phyloP scores from a whole-genome alignment of 1,140 invertebrate species.

The Wasmannia auropunctata region DNA sequence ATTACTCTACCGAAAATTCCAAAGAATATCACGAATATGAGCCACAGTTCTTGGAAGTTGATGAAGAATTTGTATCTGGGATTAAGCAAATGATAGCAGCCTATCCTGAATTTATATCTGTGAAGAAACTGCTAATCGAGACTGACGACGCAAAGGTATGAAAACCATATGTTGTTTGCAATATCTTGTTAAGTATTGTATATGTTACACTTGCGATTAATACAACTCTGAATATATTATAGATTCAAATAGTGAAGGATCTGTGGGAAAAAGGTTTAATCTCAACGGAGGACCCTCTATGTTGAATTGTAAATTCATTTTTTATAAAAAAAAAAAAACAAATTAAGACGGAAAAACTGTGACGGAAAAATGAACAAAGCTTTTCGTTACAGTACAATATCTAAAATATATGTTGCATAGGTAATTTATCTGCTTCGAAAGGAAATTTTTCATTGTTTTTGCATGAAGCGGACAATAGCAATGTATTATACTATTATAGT shows the following conservation, averaged over 20 bases:
- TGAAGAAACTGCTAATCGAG: conserved; percentile 90
- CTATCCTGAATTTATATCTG: conserved; percentile 91
- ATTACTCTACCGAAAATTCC: conserved; percentile 94
- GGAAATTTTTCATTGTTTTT: neutral
- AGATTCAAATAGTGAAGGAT: conserved; percentile 87
- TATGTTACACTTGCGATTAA: neutral
- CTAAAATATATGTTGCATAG: neutral
- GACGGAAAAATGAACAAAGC: neutral
- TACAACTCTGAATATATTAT: conserved; percentile 68
- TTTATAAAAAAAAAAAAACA: too few species aligned
- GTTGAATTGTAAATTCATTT: conserved; percentile 29
- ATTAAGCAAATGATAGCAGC: conserved; percentile 89
- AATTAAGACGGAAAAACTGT: neutral
- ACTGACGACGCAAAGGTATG: conserved; percentile 88
- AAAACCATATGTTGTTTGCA: conserved; percentile 14
- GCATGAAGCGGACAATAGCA: neutral
- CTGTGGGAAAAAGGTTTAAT: conserved; percentile 91
- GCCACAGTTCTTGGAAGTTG: conserved; percentile 91
- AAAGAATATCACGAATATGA: conserved; percentile 93
- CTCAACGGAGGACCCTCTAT: conserved; percentile 87
- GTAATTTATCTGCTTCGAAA: neutral
- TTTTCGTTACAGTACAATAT: neutral
- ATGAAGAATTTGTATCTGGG: conserved; percentile 87
- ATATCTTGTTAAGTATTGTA: conserved; percentile 17
- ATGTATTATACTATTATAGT: neutral